Evolutionary conservation across 2,797 vertebrate genomes (phyloP).

Genomic region (Lithobates pipiens): DNA sequence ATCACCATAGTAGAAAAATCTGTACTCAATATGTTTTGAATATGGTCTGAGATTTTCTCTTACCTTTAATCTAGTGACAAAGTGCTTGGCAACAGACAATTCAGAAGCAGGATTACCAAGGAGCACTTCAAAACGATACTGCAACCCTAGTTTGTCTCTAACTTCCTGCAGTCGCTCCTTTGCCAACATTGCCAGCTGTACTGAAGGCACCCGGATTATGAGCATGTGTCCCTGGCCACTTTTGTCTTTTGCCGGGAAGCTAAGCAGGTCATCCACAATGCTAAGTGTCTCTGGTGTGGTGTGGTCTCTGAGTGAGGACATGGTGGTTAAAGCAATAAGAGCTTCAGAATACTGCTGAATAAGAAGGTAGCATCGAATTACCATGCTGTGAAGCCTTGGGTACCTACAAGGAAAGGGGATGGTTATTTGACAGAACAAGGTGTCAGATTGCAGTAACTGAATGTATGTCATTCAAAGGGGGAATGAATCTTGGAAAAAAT

Average conservation of each 20-base stretch:
- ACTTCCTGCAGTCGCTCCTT: constrained; percentile 94
- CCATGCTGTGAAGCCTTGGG: constrained; percentile 96
- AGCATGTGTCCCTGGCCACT: constrained; percentile 94
- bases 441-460: not conserved
- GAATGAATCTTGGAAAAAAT: not conserved
- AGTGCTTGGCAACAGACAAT: constrained; percentile 85
- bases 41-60: not conserved
- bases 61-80: constrained; percentile 88
- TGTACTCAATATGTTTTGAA: not conserved
- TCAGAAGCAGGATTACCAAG: constrained; percentile 90
- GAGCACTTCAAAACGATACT: constrained; percentile 93
- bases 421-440: not conserved
- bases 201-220: constrained; percentile 91
- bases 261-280: constrained; percentile 94
- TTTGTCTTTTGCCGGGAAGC: constrained; percentile 82
- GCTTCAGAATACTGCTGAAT: constrained; percentile 98
- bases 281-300: constrained; percentile 94
- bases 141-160: constrained; percentile 91
- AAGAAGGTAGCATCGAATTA: constrained; percentile 96
- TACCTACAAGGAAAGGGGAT: constrained; percentile 79
- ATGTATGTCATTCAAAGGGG: not conserved
- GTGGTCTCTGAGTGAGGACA: constrained; percentile 89
- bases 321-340: constrained; percentile 93
- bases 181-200: constrained; percentile 95
- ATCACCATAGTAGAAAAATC: too few species aligned